Evolutionary conservation across 2,888 invertebrate species (phyloP), one percentile per base, ranked within the genome.

Genomic region (Anthophora plumipes): DNA sequence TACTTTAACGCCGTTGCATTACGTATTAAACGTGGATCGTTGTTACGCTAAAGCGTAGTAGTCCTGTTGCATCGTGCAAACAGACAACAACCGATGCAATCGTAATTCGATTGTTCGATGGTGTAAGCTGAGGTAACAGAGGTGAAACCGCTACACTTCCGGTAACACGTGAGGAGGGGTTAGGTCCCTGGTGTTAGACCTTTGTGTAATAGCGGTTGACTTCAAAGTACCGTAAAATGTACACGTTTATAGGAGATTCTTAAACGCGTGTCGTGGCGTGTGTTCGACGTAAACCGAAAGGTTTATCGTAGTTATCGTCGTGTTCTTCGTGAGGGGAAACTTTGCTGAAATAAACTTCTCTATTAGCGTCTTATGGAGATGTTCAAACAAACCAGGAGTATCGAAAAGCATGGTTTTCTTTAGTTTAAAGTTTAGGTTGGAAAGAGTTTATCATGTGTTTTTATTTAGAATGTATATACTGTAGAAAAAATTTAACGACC

Each of bases 261-360:
- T 63, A 12, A 52, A 17, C 0, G n/a, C n/a, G n/a, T n/a, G n/a
- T n/a, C n/a, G n/a, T 8, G 31, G 25, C 52, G 12, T 25, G 69
- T 57, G 8, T 78, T 46, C 17, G 52, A 39, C 52, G 43, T 69
- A 41, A 78, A 59, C 50, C 39, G 46, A 25, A 8, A n/a, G 25
- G 69, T 77, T 77, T 59, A 77, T 63, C 68, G 78, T 8, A 54
- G 25, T 46, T 31, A 31, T 31, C 31, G 31, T 39, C 46, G 11
- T 20, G 37, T n/a, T 61, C 61, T 52, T 61, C 25, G 12, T 43
- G 48, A 2, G 9, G 39, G 17, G 68, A 77, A 77, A 71, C 66
- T 57, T 55, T 39, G 48, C 46, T 12, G 67, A 64, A 63, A 61
- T 74, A 77, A 83, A 86, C 84, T 84, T 86, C 63, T 73, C 76